Base-by-base conservation (phyloP, 2,888 invertebrate genomes). In the Oligia latruncula region DNA sequence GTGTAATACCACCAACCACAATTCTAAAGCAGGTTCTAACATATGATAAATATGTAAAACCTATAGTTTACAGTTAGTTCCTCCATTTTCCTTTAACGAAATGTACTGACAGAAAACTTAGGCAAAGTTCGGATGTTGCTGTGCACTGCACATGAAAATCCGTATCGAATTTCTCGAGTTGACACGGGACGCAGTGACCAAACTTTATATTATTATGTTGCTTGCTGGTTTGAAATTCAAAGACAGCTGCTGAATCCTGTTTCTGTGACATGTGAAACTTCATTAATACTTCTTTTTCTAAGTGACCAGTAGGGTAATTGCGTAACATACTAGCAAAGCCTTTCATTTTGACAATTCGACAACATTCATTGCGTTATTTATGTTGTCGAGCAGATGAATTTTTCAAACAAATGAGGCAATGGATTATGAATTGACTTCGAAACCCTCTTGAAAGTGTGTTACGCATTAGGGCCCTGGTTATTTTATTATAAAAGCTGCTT, bases 191-290 rank as follows among this genome's bases (percentile, higher is more conserved):
- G 40, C 76, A 11, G 49, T 20, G 58, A 29, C 11, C 23, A 58
- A 82, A 79, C 43, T 77, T 83, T 60, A 29, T 20, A n/a, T 49
- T 40, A 76, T 83, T 65, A 15, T 43, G 11, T 83, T 60, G 11
- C 8, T 65, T 40, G 6, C 35, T 46, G 23, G 20, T 60, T 43
- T 52, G 9, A 20, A 55, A 76, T 55, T 67, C 4, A 17, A 43
- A 40, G 9, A 52, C 29, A 46, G 8, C 71, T 49, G 11, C 35
- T 68, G 23, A 70, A n/a, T 49, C n/a, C 13, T 52, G 29, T 43
- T 15, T 40, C 2, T 20, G 29, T 52, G 49, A 49, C 20, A 13
- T 20, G 13, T 15, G 1, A 49, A 78, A 15, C 20, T 62, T 49
- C 35, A 60, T 4, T 58, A 11, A n/a, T 23, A 11, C n/a, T n/a